Base-by-base conservation (phyloP, 2,797 vertebrate species). In the Antennarius maculatus region DNA sequence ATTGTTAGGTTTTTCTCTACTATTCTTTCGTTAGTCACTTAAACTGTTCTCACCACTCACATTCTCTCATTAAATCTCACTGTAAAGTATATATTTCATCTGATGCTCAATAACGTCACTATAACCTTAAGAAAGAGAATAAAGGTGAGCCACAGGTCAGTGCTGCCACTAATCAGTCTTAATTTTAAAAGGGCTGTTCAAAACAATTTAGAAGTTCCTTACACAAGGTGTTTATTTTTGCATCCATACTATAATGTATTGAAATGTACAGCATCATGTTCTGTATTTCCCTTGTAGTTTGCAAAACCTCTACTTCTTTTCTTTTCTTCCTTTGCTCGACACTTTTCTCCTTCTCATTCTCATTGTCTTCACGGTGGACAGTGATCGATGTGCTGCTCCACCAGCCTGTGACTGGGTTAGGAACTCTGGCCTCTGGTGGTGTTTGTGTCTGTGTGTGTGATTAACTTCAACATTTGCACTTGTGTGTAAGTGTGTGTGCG, bases 311-410 rank as follows among this genome's bases (percentile, higher is more conserved):
- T 46, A 23, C 49, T 69, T 34, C 69, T 48, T 9, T 69, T 17
- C 31, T 27, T 61, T 64, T 74, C 3, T 42, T 54, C 37, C 55
- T 71, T 46, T 34, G 46, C 47, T 43, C 49, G 61, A 16, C 12
- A 48, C 66, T 43, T 51, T 37, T 69, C 60, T 46, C 58, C 72
- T 72, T 76, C 59, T 34, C 28, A 47, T 77, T 67, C 67, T 78
- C 71, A 74, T 82, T 87, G 83, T 84, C 82, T 87, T 85, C 60
- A 66, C 57, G 62, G 71, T 42, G 72, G 74, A 85, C 82, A 81
- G 51, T 88, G 88, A 92, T 90, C 61, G 80, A 92, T 90, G 84
- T 76, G 72, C 72, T 72, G 77, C 77, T 87, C 77, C 14, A 72
- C 62, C 79, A 85, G 80, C 80, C 82, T 81, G 77, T 84, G 85